Conservation (phyloP, 2,888 invertebrate species). For the Autographa pulchrina region DNA sequence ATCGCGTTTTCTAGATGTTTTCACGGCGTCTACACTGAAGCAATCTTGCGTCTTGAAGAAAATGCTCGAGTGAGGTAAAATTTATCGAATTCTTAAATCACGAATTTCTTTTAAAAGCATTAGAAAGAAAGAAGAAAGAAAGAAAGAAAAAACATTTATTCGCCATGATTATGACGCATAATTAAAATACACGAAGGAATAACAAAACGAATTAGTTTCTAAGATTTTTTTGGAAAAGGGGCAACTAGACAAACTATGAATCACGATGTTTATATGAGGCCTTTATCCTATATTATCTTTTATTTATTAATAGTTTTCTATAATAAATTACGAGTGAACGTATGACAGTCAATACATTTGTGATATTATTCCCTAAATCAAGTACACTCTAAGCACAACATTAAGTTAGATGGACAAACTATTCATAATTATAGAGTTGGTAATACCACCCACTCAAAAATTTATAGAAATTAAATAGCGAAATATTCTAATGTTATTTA, state of each 20-base stretch:
- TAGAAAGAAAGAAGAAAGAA: too few species aligned
- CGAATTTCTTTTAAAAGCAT: neutral
- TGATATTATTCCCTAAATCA: constrained; percentile 75
- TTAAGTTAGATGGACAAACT: constrained; percentile 60
- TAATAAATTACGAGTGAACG: constrained; percentile 39
- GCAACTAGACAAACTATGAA: neutral
- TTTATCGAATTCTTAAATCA: neutral
- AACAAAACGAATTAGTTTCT: too few species aligned
- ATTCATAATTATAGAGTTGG: constrained; percentile 48
- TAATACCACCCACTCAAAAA: too few species aligned
- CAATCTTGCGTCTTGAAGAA: neutral
- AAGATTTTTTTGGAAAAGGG: neutral
- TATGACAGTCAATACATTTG: constrained; percentile 71
- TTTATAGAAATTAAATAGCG: too few species aligned
- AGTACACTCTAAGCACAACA: constrained; percentile 68
- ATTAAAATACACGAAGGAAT: too few species aligned
- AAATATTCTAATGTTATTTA: neutral
- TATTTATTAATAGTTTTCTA: constrained; percentile 12
- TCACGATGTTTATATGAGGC: neutral
- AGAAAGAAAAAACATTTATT: too few species aligned
- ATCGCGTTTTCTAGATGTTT: neutral
- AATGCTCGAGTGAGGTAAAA: neutral
- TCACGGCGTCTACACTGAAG: neutral
- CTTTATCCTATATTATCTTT: too few species aligned
- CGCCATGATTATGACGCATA: too few species aligned